Percentiles rank a stretch among this genome's conserved stretches.
Conservation (phyloP, 2,797 vertebrate genomes). For the Danio choprae region DNA sequence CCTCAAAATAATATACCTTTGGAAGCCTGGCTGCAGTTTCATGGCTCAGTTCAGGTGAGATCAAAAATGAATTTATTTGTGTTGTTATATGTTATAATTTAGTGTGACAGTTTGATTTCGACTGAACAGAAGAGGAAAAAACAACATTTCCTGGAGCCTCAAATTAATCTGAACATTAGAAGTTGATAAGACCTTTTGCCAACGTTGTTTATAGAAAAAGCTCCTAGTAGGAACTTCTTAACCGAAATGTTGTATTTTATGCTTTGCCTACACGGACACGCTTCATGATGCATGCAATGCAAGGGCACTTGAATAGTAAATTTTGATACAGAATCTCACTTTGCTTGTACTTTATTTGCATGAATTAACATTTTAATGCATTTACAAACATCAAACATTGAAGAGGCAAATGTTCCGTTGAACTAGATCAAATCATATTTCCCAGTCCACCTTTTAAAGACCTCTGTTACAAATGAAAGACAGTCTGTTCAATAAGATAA, state of each 20-base stretch:
- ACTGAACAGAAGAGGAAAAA: neutral
- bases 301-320: neutral
- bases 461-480: neutral
- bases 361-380: neutral
- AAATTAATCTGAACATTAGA: neutral
- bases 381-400: neutral
- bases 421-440: neutral
- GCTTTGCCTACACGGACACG: neutral
- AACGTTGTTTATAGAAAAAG: neutral
- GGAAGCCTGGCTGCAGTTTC: slow-evolving; percentile 92
- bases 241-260: neutral
- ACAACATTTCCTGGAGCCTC: neutral
- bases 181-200: no score
- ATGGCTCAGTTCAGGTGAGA: slow-evolving; percentile 92
- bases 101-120: neutral
- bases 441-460: neutral
- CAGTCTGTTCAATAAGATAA: neutral
- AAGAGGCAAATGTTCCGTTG: neutral
- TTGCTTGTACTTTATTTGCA: neutral
- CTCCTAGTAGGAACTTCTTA: neutral
- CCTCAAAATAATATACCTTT: slow-evolving; percentile 92
- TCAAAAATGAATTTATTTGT: slow-evolving; percentile 1
- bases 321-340: neutral
- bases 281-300: neutral
- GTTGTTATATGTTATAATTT: neutral